Evolutionary conservation across 2,797 vertebrate species (phyloP).

Genomic region (Sarcophilus harrisii): DNA sequence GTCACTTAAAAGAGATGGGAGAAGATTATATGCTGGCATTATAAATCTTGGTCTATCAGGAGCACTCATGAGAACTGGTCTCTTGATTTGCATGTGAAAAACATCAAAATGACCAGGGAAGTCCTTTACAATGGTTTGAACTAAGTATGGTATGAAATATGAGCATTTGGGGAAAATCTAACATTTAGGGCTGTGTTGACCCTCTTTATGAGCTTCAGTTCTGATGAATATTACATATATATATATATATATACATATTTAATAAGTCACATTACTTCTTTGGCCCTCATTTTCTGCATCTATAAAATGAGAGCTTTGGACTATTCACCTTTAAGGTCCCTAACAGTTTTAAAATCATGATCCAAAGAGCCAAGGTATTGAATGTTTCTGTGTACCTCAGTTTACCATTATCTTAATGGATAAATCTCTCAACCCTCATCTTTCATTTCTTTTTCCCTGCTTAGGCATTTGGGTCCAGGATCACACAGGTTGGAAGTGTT

Average conservation of each 20-base stretch:
- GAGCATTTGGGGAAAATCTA: neutral
- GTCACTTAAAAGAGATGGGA: slow-evolving; percentile 35
- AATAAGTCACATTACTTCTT: neutral
- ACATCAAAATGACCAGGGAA: neutral
- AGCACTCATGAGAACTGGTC: neutral
- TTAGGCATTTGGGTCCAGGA: too few relatives aligned
- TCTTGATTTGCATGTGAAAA: neutral
- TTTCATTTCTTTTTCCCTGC: neutral
- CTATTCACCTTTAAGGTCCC: neutral
- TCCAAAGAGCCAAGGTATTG: neutral
- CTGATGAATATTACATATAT: neutral
- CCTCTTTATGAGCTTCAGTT: neutral
- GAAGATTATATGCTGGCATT: neutral
- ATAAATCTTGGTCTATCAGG: neutral
- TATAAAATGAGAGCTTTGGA: neutral
- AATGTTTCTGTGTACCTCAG: slow-evolving; percentile 3
- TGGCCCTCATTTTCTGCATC: neutral
- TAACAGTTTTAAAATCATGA: neutral
- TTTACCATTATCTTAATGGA: slow-evolving; percentile 30
- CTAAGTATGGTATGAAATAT: neutral
- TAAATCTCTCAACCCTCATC: slow-evolving; percentile 3
- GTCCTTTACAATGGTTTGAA: neutral
- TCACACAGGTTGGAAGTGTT: too few relatives aligned
- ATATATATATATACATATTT: neutral
- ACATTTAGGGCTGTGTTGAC: neutral